Evolutionary conservation across 2,797 vertebrate genomes (phyloP), one percentile per base, ranked within the genome.

Genomic region (Pitangus sulphuratus): DNA sequence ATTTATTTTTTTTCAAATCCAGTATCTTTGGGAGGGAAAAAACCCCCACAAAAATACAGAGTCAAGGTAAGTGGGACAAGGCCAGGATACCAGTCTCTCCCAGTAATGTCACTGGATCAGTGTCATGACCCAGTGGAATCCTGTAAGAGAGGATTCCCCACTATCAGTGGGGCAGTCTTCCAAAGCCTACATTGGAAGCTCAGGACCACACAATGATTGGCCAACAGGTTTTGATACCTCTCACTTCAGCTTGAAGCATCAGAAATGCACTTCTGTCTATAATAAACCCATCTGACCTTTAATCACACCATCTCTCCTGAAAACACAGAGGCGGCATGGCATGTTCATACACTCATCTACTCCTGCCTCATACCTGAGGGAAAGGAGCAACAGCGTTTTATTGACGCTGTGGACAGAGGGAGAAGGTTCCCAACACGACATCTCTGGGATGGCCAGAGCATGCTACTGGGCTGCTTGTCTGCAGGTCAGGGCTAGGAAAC

Each of bases 191-290:
- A 22, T 7, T 70, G 39, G 33, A 83, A 80, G 64, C 47, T 74
- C 50, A 60, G 35, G 25, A 64, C 17, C 22, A 17, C 0, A 0
- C 31, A 39, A 37, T 2, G 1, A 31, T 6, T 64, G 37, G n/a
- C 22, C 69, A 84, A 65, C 17, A 61, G 31, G 19, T 85, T 39
- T 48, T 33, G n/a, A 69, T 15, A 39, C 22, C 24, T 79, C 54
- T 54, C 40, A 4, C 39, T 65, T 26, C 80, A 72, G 56, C 26
- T 14, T 51, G 31, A 72, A 56, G 44, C 53, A 87, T 40, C 5
- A 50, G 69, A 74, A 95, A 90, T 13, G 11, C 25, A 51, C 26
- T 87, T 79, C 31, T 72, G 64, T 25, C 62, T 68, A 31, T 26
- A 75, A 74, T 30, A 95, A 89, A 84, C 21, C 28, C 39, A 40